Base-by-base conservation (phyloP, 2,113 vertebrate species). In the Anhinga anhinga region DNA sequence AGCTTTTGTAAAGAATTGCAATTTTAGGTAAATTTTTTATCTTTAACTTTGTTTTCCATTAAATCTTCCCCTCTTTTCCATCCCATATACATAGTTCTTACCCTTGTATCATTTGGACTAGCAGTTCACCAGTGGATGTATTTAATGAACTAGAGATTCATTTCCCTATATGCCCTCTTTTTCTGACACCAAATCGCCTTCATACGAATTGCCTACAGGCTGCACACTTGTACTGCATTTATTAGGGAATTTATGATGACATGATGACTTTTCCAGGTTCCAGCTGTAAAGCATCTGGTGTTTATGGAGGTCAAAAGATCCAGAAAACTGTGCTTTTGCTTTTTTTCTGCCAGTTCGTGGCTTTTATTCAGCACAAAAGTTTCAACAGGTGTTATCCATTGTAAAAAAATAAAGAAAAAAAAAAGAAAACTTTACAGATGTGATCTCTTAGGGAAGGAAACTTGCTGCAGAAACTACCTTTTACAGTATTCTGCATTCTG, bases 171-270 rank as follows among this genome's bases (percentile, higher is more conserved):
- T 81, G 17, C 5, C 23, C 22, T 69, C 47, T 58, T 82, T 69
- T 94, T 80, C 49, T 93, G 79, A 82, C 67, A 88, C 11, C 22
- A 73, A 52, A 86, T 81, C 82, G 87, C 78, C 56, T 87, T 95
- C n/a, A 55, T 27, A 76, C 44, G 21, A 93, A 82, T 90, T 91
- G 73, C 84, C 96, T 95, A 73, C 56, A 95, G 95, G 95, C 81
- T 96, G 81, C 61, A 97, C 82, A 90, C 82, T 97, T 90, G 87
- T 73, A 80, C 79, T 73, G 71, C 58, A 49, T 73, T 92, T 86
- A 58, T 90, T 92, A 58, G 2, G 4, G 66, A 93, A 94, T 22
- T 88, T 88, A 45, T 22, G 66, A 91, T 5, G 14, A 72, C 52
- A 45, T 76, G 74, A 93, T 85, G 49, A 86, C 62, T 94, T 94